Base-by-base conservation (phyloP, 2,113 vertebrate species). In the Rhinoderma darwinii region DNA sequence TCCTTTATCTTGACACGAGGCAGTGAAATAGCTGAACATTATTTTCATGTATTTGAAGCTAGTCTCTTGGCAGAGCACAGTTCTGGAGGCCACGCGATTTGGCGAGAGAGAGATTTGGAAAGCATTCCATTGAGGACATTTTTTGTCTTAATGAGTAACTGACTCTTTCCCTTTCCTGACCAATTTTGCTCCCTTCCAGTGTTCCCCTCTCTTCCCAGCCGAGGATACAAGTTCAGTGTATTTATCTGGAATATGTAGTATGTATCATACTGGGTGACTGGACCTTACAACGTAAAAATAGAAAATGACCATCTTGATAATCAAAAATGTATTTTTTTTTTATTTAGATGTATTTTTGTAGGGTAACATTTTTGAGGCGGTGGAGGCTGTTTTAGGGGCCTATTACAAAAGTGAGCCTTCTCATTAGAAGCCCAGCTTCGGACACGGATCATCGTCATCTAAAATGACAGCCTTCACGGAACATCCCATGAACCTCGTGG, bases 81-180 rank as follows among this genome's bases (percentile, higher is more conserved):
- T 32, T 82, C 39, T 75, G 79, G 86, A 75, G 86, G 78, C 86
- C 79, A 87, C 79, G 35, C 32, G 47, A 20, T 82, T 82, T 87
- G 85, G 85, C 78, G 72, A 27, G 51, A 82, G n/a, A 56, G 37
- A 6, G 78, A 50, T 39, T 50, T 87, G 86, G 86, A 87, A 56
- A 74, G 27, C 63, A 82, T 87, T 87, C 79, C 86, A 75, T 79
- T 87, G 37, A 75, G 54, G 66, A 87, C 70, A 87, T 75, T 82
- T n/a, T 87, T 87, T 87, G 78, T 82, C 47, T 75, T 82, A 68
- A 75, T 82, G 51, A 82, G 75, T 82, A 63, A 75, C 51, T 44
- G 37, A 63, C 66, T 73, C 32, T 86, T 80, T 80, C 47, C 61
- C 56, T 80, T 86, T 86, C 84, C 76, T 75, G 66, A 54, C 78